Conservation (phyloP, 1,140 invertebrate species). For the Matsumurasca onukii region DNA sequence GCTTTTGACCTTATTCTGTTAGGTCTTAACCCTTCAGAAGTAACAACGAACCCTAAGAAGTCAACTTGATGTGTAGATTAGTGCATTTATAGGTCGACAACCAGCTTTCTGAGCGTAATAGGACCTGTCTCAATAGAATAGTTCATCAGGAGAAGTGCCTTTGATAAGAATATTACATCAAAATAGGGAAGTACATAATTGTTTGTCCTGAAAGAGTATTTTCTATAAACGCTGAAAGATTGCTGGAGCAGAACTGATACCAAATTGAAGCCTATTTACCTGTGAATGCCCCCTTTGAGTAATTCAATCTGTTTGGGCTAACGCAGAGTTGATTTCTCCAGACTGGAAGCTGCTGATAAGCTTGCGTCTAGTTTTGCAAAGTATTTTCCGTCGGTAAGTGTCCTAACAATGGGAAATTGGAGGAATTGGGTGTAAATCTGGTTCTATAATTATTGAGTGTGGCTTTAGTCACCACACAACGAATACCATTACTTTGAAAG, state of each 20-base stretch:
- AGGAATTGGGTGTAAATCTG: background rate
- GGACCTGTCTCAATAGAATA: background rate
- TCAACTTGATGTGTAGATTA: background rate
- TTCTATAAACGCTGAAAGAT: constrained; percentile 33
- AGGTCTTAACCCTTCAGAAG: background rate
- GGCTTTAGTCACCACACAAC: background rate
- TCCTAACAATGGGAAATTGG: constrained; percentile 1
- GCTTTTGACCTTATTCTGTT: too few relatives aligned
- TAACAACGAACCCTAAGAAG: constrained; percentile 19
- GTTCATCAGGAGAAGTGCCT: constrained; percentile 18
- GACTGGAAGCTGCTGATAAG: background rate
- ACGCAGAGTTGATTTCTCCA: background rate
- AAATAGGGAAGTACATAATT: constrained; percentile 27
- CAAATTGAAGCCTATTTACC: constrained; percentile 22
- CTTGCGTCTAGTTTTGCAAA: constrained; percentile 1
- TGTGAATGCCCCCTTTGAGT: constrained; percentile 23
- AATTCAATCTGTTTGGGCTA: constrained; percentile 16
- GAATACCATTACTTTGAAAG: background rate
- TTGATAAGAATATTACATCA: constrained; percentile 33
- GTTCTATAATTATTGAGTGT: background rate
- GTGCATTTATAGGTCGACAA: constrained; percentile 18
- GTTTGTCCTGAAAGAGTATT: constrained; percentile 16
- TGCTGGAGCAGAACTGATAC: constrained; percentile 18
- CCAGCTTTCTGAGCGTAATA: background rate
- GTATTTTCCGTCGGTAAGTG: background rate